Evolutionary conservation across 2,797 vertebrate genomes (phyloP), one percentile per base, ranked within the genome.

Genomic region (Tapera naevia): DNA sequence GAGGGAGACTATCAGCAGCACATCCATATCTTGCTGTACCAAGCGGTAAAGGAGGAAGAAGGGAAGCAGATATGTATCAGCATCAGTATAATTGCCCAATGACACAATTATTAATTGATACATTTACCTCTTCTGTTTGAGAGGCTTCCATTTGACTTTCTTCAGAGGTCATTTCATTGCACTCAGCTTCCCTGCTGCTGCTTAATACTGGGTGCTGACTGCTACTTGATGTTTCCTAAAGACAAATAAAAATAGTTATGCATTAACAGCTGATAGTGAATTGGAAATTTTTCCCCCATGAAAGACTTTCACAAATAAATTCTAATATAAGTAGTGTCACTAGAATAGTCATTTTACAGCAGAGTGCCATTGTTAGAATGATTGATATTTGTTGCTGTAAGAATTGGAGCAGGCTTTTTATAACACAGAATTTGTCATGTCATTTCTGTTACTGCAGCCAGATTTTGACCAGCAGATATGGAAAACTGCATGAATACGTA

Each of bases 81-180:
- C 74, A 73, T 72, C 48, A 37, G 53, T 78, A 23, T 43, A 56
- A 66, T 46, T 80, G 25, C 60, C 33, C 58, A 75, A 11, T 86
- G 33, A 81, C 10, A 64, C 57, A 22, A 82, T 81, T 62, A 62
- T 74, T 74, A 89, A 76, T 81, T 80, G 3, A 86, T 91, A 61
- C 27, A 87, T 27, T 98, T 99, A 99, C 99, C 98, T 96, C 97
- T 91, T 98, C 97, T 96, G 97, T 97, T 94, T 98, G 97, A 94
- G 97, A 97, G 94, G 96, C 93, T 93, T 98, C 94, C 46, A 53
- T 96, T 95, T 98, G 97, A 74, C 96, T 97, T 97, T 96, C 94
- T 97, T 97, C 97, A 86, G 98, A 97, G 62, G 35, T 70, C 65
- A 93, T 58, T 96, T 98, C 97, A 84, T 97, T 98, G 90, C 73